Evolutionary conservation across 2,113 vertebrate species (phyloP).

Genomic region (Microtus ochrogaster): DNA sequence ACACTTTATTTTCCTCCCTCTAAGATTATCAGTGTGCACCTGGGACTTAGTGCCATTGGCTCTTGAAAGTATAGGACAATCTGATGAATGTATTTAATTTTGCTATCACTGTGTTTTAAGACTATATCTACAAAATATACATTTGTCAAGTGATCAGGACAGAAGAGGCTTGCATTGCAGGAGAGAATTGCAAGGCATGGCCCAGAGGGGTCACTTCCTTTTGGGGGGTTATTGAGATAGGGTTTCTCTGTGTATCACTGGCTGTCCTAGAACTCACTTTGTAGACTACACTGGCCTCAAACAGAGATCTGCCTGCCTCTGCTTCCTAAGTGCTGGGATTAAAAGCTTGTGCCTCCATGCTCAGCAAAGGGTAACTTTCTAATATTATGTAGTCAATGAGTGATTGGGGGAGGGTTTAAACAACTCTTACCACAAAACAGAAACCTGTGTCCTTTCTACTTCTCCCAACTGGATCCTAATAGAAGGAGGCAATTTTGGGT

Average conservation of each 20-base stretch:
- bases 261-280: background rate
- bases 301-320: background rate
- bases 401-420: slow-evolving; percentile 39
- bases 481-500: background rate
- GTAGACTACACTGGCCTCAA: background rate
- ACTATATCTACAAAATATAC: background rate
- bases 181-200: background rate
- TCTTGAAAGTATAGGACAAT: background rate
- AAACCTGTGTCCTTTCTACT: slow-evolving; percentile 23
- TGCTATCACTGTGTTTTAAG: slow-evolving; percentile 21
- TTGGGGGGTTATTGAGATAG: background rate
- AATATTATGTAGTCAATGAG: background rate
- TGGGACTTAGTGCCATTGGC: slow-evolving; percentile 18
- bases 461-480: background rate
- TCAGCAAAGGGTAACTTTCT: background rate
- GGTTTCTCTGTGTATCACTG: background rate
- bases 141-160: background rate
- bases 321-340: background rate
- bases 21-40: too few species aligned
- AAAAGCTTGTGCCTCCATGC: background rate
- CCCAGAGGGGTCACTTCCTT: background rate
- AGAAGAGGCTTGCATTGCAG: background rate
- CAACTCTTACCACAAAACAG: background rate
- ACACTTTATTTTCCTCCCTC: too few species aligned
- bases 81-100: slow-evolving; percentile 10